Evolutionary conservation across 2,113 vertebrate species (phyloP).

Genomic region (Eclectus roratus): DNA sequence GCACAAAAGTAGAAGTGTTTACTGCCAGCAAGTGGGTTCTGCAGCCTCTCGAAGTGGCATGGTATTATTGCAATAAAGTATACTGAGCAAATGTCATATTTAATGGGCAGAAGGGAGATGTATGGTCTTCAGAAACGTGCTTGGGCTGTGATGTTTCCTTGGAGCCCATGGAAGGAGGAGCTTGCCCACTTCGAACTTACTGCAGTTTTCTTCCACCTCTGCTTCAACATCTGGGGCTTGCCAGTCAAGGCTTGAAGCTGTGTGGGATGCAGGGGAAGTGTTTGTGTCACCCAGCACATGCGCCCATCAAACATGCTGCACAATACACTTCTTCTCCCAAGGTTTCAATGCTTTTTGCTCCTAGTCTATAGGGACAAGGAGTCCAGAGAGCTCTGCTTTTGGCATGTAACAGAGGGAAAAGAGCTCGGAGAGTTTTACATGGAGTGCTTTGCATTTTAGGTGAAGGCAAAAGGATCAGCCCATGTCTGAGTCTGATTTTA

Average conservation of each 20-base stretch:
- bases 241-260: neutral
- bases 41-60: neutral
- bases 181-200: neutral
- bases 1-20: neutral
- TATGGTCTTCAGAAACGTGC: neutral
- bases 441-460: neutral
- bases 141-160: neutral
- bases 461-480: neutral
- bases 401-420: neutral
- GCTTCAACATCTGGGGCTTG: neutral
- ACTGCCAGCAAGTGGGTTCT: neutral
- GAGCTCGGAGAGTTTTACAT: neutral
- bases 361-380: neutral
- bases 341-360: neutral
- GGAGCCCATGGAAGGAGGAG: neutral
- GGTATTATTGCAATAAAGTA: constrained; percentile 47
- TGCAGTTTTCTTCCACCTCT: neutral
- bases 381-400: neutral
- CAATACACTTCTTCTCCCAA: neutral
- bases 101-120: neutral
- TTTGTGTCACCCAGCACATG: neutral
- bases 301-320: rapidly evolving
- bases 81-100: neutral
- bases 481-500: neutral
- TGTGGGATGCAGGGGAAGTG: neutral